Evolutionary conservation across 2,888 invertebrate species (phyloP).

Genomic region (Hirtodrosophila duncani): DNA sequence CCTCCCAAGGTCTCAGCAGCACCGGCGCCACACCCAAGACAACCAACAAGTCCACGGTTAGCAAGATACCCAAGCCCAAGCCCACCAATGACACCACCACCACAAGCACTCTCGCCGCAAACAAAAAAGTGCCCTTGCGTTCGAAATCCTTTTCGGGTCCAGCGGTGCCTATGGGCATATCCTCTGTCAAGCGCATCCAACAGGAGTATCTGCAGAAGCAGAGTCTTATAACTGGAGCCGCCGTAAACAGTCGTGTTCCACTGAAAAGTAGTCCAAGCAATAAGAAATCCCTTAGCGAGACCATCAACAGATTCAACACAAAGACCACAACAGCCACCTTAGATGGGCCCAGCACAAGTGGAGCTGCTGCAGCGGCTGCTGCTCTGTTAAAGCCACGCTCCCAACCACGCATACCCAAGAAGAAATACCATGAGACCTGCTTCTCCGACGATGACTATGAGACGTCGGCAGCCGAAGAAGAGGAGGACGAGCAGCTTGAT

Average conservation of each 20-base stretch:
- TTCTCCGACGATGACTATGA: constrained; percentile 82
- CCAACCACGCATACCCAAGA: constrained; percentile 78
- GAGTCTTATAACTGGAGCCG: constrained; percentile 21
- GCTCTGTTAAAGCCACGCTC: constrained; percentile 60
- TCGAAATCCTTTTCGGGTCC: constrained; percentile 77
- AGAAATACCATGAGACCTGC: constrained; percentile 82
- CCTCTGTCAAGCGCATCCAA: constrained; percentile 75
- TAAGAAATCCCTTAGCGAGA: constrained; percentile 74
- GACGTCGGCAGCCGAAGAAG: constrained; percentile 77
- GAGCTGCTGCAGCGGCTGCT: constrained; percentile 41
- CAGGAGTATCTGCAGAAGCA: constrained; percentile 74
- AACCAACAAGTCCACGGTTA: constrained; percentile 37
- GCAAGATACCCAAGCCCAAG: constrained; percentile 67
- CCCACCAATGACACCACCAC: constrained; percentile 23
- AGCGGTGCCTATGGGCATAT: constrained; percentile 75
- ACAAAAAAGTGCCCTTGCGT: constrained; percentile 68
- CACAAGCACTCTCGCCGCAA: constrained; percentile 3
- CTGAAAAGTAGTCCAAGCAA: constrained; percentile 62
- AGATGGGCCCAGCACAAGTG: constrained; percentile 51
- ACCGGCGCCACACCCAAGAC: constrained; percentile 19
- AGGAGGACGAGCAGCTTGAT: constrained; percentile 36
- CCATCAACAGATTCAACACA: constrained; percentile 72
- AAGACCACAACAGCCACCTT: constrained; percentile 25
- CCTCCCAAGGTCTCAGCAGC: constrained; percentile 6
- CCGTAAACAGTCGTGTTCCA: constrained; percentile 42